Evolutionary conservation across 1,140 invertebrate genomes (phyloP).

Genomic region (Trypoxylus dichotomus): DNA sequence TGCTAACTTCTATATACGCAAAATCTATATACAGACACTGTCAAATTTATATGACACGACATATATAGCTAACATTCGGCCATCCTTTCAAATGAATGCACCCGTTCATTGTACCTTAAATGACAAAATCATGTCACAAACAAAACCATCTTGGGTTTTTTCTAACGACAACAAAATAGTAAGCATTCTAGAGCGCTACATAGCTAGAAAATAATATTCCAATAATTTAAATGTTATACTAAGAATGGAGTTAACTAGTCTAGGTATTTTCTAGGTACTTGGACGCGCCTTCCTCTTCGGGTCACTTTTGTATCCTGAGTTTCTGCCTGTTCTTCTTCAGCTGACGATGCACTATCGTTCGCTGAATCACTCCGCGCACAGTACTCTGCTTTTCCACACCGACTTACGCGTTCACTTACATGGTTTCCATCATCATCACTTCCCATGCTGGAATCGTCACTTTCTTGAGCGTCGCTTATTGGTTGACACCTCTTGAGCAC

Average conservation of each 20-base stretch:
- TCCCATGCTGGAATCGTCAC: too few species aligned
- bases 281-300: too few species aligned
- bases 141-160: too few species aligned
- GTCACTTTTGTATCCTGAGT: not conserved
- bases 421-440: not conserved
- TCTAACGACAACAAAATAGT: too few species aligned
- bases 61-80: too few species aligned
- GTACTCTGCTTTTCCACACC: not conserved
- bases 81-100: not conserved
- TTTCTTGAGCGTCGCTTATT: not conserved
- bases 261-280: too few species aligned
- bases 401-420: not conserved
- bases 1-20: too few species aligned
- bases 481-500: slow-evolving; percentile 27
- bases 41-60: too few species aligned
- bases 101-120: not conserved
- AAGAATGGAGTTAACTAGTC: too few species aligned
- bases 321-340: not conserved
- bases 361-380: not conserved
- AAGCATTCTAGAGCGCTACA: too few species aligned
- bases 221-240: not conserved
- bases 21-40: too few species aligned
- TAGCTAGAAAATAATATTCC: not conserved
- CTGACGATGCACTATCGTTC: not conserved
- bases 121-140: not conserved